phyloP scores from a whole-genome alignment of 2,888 invertebrate species.

The Perdita meconis region DNA sequence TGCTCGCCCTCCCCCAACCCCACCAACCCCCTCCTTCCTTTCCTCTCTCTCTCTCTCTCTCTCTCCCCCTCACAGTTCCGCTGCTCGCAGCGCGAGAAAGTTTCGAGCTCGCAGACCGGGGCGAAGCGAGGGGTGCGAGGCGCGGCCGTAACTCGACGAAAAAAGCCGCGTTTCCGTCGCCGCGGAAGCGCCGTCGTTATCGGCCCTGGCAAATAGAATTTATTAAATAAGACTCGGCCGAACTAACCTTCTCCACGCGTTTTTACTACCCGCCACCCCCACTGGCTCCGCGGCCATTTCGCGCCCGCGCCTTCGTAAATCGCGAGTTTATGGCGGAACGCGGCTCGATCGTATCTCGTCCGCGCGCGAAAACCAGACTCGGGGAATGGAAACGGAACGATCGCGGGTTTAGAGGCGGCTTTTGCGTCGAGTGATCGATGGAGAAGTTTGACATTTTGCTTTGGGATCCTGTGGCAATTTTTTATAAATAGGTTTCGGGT shows the following conservation, averaged over 20 bases:
- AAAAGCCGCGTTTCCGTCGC: constrained; percentile 40
- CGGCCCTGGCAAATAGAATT: constrained; percentile 56
- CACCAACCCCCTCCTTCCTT: constrained; percentile 13
- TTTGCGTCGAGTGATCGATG: too few species aligned
- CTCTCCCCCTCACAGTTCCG: neutral
- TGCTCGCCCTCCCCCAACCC: constrained; percentile 59
- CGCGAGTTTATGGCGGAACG: constrained; percentile 44
- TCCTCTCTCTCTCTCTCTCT: neutral
- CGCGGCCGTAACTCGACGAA: constrained; percentile 25
- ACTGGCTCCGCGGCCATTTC: constrained; percentile 22
- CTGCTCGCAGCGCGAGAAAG: constrained; percentile 35
- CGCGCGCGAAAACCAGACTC: neutral
- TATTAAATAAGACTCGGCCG: constrained; percentile 53
- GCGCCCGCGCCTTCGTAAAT: constrained; percentile 41
- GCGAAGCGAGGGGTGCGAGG: too few species aligned
- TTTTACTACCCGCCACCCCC: constrained; percentile 32
- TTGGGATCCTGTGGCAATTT: too few species aligned
- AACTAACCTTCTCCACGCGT: constrained; percentile 7
- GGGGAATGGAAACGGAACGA: neutral
- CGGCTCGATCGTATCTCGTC: constrained; percentile 33
- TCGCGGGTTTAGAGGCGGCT: too few species aligned
- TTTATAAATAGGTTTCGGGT: too few species aligned
- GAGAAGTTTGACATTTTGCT: constrained; percentile 6
- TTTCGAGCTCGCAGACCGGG: constrained; percentile 40
- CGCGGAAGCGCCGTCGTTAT: constrained; percentile 55